A percentile compares a stretch with the other conserved stretches of the same genome.
phyloP scores from a whole-genome alignment of 2,797 vertebrate genomes.

The Darevskia mixta region DNA sequence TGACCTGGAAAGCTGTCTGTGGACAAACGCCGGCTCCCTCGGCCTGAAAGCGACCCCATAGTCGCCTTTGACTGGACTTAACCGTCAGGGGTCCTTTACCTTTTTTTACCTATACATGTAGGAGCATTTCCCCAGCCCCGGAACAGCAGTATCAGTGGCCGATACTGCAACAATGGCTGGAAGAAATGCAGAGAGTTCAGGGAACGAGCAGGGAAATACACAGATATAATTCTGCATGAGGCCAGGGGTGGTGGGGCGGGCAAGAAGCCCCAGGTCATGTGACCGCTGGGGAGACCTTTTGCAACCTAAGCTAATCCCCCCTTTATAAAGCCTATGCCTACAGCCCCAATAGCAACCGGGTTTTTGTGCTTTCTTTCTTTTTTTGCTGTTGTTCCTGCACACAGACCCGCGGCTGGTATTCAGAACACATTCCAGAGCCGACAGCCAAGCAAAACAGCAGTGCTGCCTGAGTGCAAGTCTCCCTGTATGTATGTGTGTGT shows the following conservation, averaged over 20 bases:
- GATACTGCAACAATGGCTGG: too few relatives aligned
- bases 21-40: too few relatives aligned
- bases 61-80: too few relatives aligned
- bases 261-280: accelerated
- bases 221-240: background rate
- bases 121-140: background rate
- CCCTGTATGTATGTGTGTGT: too few relatives aligned
- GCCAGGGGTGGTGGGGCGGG: accelerated
- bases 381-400: background rate
- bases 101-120: background rate
- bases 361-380: background rate
- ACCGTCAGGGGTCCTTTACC: too few relatives aligned
- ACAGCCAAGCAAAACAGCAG: constrained; percentile 36
- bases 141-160: background rate
- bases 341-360: constrained; percentile 15
- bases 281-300: background rate
- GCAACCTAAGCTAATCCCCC: constrained; percentile 27
- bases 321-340: background rate
- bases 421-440: constrained; percentile 14
- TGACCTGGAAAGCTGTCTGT: too few relatives aligned
- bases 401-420: background rate
- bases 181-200: background rate
- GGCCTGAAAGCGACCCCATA: too few relatives aligned
- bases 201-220: background rate
- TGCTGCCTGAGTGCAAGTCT: background rate